A percentile compares a stretch with the other conserved stretches of the same genome.
Evolutionary conservation across 35 echinoderm and acorn worm species (phyloP).

Genomic region (Stichopus chloronotus): DNA sequence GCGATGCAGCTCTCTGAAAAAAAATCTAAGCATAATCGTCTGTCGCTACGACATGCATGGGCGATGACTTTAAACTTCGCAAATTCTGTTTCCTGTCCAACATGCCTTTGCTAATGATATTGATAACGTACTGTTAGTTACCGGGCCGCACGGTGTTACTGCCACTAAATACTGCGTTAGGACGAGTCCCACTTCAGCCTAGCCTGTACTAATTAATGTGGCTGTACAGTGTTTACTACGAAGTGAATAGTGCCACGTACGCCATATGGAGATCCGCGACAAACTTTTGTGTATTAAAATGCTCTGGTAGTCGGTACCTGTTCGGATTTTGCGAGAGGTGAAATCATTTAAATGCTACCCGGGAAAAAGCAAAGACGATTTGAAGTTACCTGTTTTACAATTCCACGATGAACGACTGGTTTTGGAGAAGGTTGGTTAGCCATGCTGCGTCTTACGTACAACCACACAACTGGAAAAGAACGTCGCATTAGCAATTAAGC

Average conservation of each 20-base stretch:
- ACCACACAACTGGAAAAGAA: neutral
- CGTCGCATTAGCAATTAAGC: neutral
- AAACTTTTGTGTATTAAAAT: neutral
- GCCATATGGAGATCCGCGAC: constrained; percentile 48
- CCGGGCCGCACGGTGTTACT: too few relatives aligned
- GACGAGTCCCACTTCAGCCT: too few relatives aligned
- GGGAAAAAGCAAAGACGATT: neutral
- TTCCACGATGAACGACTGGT: constrained; percentile 58
- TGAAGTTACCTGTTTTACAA: constrained; percentile 61
- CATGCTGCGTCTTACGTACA: constrained; percentile 33
- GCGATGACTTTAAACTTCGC: too few relatives aligned
- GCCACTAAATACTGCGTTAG: too few relatives aligned
- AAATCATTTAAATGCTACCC: neutral
- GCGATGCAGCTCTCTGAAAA: too few relatives aligned
- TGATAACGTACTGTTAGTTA: too few relatives aligned
- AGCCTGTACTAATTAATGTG: too few relatives aligned
- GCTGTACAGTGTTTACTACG: neutral
- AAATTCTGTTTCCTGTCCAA: too few relatives aligned
- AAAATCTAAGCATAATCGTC: too few relatives aligned
- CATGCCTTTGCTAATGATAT: too few relatives aligned
- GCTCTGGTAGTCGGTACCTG: neutral
- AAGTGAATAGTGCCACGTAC: constrained; percentile 36
- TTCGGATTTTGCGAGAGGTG: neutral
- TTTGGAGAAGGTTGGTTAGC: constrained; percentile 44
- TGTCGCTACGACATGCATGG: too few relatives aligned